phyloP scores from a whole-genome alignment of 2,797 vertebrate genomes.

The Eulemur rubriventer region DNA sequence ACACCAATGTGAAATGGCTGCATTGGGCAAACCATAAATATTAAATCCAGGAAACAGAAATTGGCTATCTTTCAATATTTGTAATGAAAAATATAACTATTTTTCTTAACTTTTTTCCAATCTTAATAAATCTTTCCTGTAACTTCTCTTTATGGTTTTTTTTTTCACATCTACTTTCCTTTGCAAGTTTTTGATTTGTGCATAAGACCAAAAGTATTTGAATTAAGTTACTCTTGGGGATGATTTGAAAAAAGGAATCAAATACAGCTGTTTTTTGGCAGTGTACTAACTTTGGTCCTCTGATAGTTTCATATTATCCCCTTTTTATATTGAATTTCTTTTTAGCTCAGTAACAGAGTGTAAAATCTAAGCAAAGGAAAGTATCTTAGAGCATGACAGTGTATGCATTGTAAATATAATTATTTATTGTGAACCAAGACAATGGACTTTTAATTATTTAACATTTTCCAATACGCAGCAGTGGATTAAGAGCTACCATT shows the following conservation, averaged over 20 bases:
- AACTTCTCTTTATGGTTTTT: slow-evolving; percentile 40
- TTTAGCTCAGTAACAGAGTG: not conserved
- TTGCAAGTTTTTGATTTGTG: slow-evolving; percentile 51
- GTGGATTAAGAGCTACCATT: not conserved
- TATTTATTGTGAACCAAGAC: slow-evolving; percentile 8
- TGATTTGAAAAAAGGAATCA: slow-evolving; percentile 59
- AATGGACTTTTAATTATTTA: slow-evolving; percentile 44
- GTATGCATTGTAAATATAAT: not conserved
- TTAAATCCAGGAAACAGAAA: slow-evolving; percentile 64
- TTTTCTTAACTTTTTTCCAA: slow-evolving; percentile 55
- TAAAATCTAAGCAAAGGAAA: slow-evolving; percentile 42
- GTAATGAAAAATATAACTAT: slow-evolving; percentile 65
- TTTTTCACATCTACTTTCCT: slow-evolving; percentile 46
- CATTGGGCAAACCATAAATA: slow-evolving; percentile 50
- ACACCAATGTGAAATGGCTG: slow-evolving; percentile 65
- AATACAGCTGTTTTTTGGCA: not conserved
- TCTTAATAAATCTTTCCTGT: slow-evolving; percentile 64
- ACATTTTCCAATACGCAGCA: not conserved
- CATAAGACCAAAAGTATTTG: slow-evolving; percentile 44
- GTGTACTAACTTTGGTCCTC: slow-evolving; percentile 8
- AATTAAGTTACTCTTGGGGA: slow-evolving; percentile 48
- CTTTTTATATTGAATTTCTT: slow-evolving; percentile 43
- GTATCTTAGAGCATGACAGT: not conserved
- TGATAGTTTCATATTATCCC: slow-evolving; percentile 19
- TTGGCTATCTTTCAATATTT: slow-evolving; percentile 64